These are phyloP conservation scores for Sciaenops ocellatus DNA, from an alignment of 2,797 vertebrate species.

Conservation along the genomic window DNA sequence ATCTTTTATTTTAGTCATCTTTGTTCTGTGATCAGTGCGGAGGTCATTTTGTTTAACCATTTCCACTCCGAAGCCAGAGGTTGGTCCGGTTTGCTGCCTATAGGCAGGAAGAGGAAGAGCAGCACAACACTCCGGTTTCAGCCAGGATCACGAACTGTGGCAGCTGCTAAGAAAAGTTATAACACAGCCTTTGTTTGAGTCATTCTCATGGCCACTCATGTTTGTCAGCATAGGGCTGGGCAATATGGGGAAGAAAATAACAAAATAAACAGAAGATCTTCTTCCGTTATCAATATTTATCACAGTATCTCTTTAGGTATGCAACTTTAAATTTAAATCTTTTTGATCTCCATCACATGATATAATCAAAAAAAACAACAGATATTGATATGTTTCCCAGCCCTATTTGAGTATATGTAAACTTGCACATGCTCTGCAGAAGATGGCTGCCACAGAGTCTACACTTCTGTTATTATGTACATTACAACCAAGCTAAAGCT, in stretches of 20 bases:
- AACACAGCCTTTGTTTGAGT: conserved; percentile 35
- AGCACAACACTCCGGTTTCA: conserved; percentile 39
- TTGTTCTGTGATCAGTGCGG: conserved; percentile 72
- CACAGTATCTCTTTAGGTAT: conserved; percentile 49
- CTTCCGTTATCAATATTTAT: conserved; percentile 48
- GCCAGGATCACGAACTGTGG: conserved; percentile 50
- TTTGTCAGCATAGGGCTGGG: conserved; percentile 51
- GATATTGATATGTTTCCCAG: conserved; percentile 48
- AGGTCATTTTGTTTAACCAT: conserved; percentile 70
- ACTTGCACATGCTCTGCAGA: conserved; percentile 56
- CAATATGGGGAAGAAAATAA: conserved; percentile 20
- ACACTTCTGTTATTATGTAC: conserved; percentile 57
- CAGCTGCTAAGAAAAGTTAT: conserved; percentile 61
- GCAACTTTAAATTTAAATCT: conserved; percentile 25
- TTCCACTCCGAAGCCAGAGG: conserved; percentile 70
- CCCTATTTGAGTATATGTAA: conserved; percentile 30
- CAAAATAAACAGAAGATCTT: conserved; percentile 14
- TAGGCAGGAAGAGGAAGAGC: conserved; percentile 24
- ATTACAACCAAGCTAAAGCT: conserved; percentile 49
- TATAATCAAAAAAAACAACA: conserved; percentile 13
- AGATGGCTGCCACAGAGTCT: conserved; percentile 30
- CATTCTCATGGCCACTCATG: conserved; percentile 54
- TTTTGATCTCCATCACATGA: conserved; percentile 40
- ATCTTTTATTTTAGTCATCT: conserved; percentile 68
- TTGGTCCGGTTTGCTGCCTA: conserved; percentile 46